Percentiles rank a stretch among this genome's conserved stretches.
These are phyloP conservation scores for Apotomis betuletana DNA, from an alignment of 2,888 invertebrate genomes.

Conservation along the genomic window DNA sequence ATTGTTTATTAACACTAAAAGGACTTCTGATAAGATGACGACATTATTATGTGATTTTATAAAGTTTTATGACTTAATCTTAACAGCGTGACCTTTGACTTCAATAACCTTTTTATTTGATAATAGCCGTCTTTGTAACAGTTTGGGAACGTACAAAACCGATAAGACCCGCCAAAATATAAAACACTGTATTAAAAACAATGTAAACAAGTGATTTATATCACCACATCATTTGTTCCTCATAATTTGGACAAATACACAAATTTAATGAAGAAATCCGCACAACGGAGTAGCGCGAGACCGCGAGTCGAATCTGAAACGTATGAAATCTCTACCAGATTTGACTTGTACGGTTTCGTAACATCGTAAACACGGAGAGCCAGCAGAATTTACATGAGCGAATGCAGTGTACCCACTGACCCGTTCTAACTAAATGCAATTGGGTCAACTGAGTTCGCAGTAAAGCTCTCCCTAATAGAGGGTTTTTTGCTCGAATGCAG, in stretches of 20 bases:
- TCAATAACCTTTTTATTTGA: not conserved
- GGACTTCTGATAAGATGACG: too few relatives aligned
- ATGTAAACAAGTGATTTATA: conserved; percentile 3
- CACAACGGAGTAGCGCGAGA: too few relatives aligned
- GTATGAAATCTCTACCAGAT: not conserved
- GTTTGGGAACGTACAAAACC: not conserved
- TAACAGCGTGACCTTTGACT: not conserved
- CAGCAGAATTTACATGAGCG: conserved; percentile 27
- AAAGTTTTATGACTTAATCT: not conserved
- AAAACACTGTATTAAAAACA: not conserved
- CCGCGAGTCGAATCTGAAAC: not conserved
- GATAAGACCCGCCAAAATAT: not conserved
- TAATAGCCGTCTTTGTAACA: not conserved
- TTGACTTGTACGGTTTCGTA: not conserved
- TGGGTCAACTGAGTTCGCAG: conserved; percentile 32
- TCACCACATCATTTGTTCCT: not conserved
- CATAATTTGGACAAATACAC: not conserved
- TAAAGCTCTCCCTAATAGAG: conserved; percentile 12
- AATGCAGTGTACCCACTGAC: conserved; percentile 27
- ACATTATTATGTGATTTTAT: too few relatives aligned
- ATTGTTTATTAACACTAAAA: too few relatives aligned
- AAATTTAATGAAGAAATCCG: too few relatives aligned
- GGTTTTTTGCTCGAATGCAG: conserved; percentile 27
- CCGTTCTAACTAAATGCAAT: conserved; percentile 35
- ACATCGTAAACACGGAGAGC: conserved; percentile 1